A percentile compares a stretch with the other conserved stretches of the same genome.
phyloP scores from a whole-genome alignment of 2,888 invertebrate genomes.

The Trichopria drosophilae region DNA sequence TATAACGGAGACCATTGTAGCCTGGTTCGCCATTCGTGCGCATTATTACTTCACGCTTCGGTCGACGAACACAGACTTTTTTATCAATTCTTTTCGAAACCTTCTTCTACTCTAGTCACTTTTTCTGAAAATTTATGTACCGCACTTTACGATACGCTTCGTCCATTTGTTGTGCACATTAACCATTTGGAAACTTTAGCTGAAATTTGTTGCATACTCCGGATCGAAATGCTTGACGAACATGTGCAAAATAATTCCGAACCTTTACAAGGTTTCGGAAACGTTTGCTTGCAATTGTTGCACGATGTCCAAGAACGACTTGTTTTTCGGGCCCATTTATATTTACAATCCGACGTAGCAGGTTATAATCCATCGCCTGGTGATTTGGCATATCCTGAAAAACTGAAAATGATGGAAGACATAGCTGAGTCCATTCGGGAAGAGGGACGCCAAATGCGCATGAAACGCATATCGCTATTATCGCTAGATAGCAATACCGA shows the following conservation, averaged over 20 bases:
- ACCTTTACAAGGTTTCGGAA: constrained; percentile 76
- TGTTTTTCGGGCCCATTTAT: constrained; percentile 93
- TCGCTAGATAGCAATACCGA: constrained; percentile 46
- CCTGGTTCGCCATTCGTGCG: constrained; percentile 82
- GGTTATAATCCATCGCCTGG: constrained; percentile 88
- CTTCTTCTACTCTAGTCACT: constrained; percentile 69
- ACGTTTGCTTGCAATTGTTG: constrained; percentile 77
- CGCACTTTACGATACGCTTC: constrained; percentile 85
- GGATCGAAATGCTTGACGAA: constrained; percentile 89
- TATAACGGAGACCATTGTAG: constrained; percentile 79
- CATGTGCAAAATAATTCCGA: constrained; percentile 80
- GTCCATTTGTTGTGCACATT: constrained; percentile 93
- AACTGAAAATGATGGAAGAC: constrained; percentile 96
- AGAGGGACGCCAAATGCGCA: constrained; percentile 48
- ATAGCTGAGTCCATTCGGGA: constrained; percentile 55
- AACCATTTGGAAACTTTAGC: constrained; percentile 97
- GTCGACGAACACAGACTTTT: constrained; percentile 93
- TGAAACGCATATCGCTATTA: constrained; percentile 51
- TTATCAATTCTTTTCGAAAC: constrained; percentile 81
- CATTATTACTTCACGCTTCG: constrained; percentile 89
- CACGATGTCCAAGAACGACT: constrained; percentile 96
- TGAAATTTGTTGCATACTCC: constrained; percentile 91
- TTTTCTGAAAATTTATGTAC: constrained; percentile 86
- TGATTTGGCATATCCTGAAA: constrained; percentile 97
- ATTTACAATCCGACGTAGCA: constrained; percentile 88